Base-by-base conservation (phyloP, 2,888 invertebrate species). In the Ecdyonurus torrentis region DNA sequence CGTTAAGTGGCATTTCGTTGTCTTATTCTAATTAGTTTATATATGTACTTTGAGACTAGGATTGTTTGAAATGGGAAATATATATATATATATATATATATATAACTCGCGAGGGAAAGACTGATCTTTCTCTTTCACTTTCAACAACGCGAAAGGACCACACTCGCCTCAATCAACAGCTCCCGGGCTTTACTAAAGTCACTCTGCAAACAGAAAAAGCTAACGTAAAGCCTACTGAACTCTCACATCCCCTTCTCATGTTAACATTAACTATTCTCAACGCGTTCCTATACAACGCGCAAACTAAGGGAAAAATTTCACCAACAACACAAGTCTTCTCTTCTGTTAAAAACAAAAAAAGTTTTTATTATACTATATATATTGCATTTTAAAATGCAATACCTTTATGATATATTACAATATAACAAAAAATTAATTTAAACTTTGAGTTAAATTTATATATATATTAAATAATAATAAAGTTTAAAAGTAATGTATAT, bases 161-260 rank as follows among this genome's bases (percentile, higher is more conserved):
- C 55, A 55, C 22, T 20, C 55, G 22, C 55, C 55, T 55, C 55
- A 55, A 55, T 55, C 55, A 55, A 55, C 55, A 55, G 55, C 55
- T 55, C 55, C 55, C 55, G n/a, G 55, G 55, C 55, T 55, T 55
- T 20, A 55, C 55, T 22, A 55, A 55, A 55, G 55, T 55, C 55
- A 22, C 7, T 55, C 55, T 22, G 55, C 55, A 55, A 55, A 55
- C 55, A 55, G 37, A 37, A n/a, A n/a, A 37, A 37, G 37, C 37
- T 15, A 37, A 15, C 5, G 37, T 37, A 37, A 37, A 37, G 37
- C 37, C 37, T 15, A 10, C 37, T 37, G 37, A 5, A 15, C 37
- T 15, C 37, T 37, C 37, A 37, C 37, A 10, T 37, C 7, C 37
- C 37, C 37, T 15, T 15, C 37, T 10, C 37, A 37, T 37, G 37